Conservation (phyloP, 2,888 invertebrate species). For the Eupithecia insigniata region DNA sequence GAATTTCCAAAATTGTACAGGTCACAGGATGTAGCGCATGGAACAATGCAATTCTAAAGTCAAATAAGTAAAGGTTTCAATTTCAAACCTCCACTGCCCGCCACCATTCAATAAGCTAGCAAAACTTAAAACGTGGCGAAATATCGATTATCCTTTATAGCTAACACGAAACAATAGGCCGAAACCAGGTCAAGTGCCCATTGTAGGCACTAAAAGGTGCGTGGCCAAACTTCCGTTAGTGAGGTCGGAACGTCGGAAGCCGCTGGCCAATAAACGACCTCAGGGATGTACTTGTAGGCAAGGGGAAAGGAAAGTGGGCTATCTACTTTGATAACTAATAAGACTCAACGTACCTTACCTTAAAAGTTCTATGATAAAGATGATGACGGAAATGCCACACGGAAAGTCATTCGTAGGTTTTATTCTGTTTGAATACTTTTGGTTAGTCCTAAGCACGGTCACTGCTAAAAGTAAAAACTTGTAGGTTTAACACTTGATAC, state of each 20-base stretch:
- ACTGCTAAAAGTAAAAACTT: no score
- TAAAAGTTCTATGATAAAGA: background rate
- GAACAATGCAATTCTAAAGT: background rate
- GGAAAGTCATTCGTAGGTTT: background rate
- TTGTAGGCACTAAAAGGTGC: conserved; percentile 49
- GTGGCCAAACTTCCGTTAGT: conserved; percentile 48
- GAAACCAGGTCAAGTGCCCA: conserved; percentile 48
- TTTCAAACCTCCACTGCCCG: background rate
- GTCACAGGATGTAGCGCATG: background rate
- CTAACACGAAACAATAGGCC: conserved; percentile 44
- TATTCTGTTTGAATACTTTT: background rate
- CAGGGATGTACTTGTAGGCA: conserved; percentile 23
- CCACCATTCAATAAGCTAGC: conserved; percentile 35
- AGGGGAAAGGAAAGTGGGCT: conserved; percentile 10
- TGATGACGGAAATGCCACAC: background rate
- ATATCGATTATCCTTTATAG: conserved; percentile 45
- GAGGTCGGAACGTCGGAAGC: conserved; percentile 42
- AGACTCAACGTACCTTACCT: background rate
- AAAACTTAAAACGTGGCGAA: conserved; percentile 39
- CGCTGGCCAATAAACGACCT: conserved; percentile 31
- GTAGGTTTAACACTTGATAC: no score
- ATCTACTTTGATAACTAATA: background rate
- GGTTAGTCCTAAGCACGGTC: background rate
- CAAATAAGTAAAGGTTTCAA: background rate
- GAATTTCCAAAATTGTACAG: background rate